Evolutionary conservation across 2,888 invertebrate species (phyloP).

Genomic region (Drosophila cognata): DNA sequence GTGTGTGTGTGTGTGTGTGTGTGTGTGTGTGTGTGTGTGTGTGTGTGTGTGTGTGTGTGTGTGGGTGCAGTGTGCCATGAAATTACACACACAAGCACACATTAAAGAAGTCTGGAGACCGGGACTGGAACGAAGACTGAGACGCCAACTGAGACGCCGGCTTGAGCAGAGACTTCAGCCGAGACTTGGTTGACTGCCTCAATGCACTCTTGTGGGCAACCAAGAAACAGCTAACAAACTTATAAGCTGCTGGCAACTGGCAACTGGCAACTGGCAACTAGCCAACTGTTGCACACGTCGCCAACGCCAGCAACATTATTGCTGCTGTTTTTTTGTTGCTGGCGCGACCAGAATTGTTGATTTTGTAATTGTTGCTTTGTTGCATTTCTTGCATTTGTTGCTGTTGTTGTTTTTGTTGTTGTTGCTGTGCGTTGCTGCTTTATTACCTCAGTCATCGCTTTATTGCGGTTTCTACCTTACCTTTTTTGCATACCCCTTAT

Average conservation of each 20-base stretch:
- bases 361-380: slow-evolving; percentile 72
- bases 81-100: slow-evolving; percentile 20
- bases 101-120: slow-evolving; percentile 38
- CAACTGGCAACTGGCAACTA: slow-evolving; percentile 16
- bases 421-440: not conserved
- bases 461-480: slow-evolving; percentile 23
- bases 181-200: slow-evolving; percentile 46
- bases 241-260: not conserved
- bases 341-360: slow-evolving; percentile 72
- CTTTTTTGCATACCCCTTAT: slow-evolving; percentile 12
- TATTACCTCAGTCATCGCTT: slow-evolving; percentile 23
- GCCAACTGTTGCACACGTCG: slow-evolving; percentile 57
- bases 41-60: slow-evolving; percentile 18
- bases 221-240: slow-evolving; percentile 10
- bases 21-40: slow-evolving; percentile 27
- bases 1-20: slow-evolving; percentile 10
- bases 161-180: slow-evolving; percentile 5
- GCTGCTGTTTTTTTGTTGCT: slow-evolving; percentile 6
- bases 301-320: slow-evolving; percentile 22
- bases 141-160: slow-evolving; percentile 17
- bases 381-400: slow-evolving; percentile 60
- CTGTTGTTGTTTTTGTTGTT: slow-evolving; percentile 17
- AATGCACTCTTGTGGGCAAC: slow-evolving; percentile 30
- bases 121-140: slow-evolving; percentile 21
- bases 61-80: slow-evolving; percentile 49